phyloP scores from a whole-genome alignment of 1,140 invertebrate genomes.

The Tetramorium simillimum region DNA sequence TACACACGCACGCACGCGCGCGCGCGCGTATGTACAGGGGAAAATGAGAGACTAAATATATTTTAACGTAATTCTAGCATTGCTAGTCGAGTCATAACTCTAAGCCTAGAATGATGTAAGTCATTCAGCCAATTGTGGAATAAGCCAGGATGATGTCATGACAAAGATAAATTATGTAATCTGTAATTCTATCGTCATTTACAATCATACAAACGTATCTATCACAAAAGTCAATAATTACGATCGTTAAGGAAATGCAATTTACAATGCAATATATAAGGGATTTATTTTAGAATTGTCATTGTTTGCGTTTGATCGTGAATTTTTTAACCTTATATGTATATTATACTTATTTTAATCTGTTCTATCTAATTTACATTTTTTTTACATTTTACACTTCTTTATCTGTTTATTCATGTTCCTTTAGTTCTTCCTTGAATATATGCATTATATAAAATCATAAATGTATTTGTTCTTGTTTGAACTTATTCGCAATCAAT shows the following conservation, averaged over 20 bases:
- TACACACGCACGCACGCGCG: too few relatives aligned
- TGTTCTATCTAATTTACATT: too few relatives aligned
- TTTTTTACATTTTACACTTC: too few relatives aligned
- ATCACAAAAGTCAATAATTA: not conserved
- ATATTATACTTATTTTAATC: not conserved
- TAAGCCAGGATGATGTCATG: slow-evolving; percentile 40
- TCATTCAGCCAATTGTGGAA: slow-evolving; percentile 44
- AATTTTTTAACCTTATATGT: not conserved
- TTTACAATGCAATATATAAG: not conserved
- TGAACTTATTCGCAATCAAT: too few relatives aligned
- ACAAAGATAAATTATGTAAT: slow-evolving; percentile 44
- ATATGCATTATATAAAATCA: not conserved
- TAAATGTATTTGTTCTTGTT: too few relatives aligned
- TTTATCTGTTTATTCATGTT: not conserved
- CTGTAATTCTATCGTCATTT: not conserved
- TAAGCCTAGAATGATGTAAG: slow-evolving; percentile 14
- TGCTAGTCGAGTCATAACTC: not conserved
- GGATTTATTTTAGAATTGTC: not conserved
- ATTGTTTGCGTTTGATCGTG: not conserved
- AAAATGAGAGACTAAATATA: not conserved
- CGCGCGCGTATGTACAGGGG: too few relatives aligned
- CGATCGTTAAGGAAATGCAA: not conserved
- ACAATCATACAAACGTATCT: not conserved
- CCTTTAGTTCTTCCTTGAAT: too few relatives aligned
- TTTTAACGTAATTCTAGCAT: slow-evolving; percentile 8